phyloP scores from a whole-genome alignment of 2,888 invertebrate species.

The Ctenicera cuprea region DNA sequence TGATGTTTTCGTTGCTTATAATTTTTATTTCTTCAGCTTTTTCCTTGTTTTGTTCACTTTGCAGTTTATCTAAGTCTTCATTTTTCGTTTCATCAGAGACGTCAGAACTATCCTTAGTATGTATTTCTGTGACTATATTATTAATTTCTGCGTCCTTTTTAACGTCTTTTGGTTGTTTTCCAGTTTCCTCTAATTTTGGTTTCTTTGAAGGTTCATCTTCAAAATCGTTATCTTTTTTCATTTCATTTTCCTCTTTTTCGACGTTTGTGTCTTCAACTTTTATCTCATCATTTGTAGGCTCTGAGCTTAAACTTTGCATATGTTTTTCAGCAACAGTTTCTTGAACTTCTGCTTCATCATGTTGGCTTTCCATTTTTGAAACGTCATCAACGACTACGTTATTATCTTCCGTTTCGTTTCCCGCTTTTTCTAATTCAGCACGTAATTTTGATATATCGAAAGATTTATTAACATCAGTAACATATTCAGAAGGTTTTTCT shows the following conservation, averaged over 20 bases:
- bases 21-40: neutral
- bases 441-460: conserved; percentile 19
- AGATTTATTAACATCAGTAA: neutral
- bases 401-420: neutral
- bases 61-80: neutral
- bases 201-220: neutral
- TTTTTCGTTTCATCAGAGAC: neutral
- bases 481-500: neutral
- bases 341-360: conserved; percentile 5
- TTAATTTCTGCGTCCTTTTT: too few species aligned
- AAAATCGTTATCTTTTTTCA: neutral
- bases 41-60: neutral
- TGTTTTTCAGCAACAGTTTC: neutral
- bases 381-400: neutral
- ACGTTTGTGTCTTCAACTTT: too few species aligned
- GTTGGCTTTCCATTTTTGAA: neutral
- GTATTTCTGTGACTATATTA: too few species aligned
- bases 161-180: too few species aligned
- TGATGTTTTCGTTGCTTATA: too few species aligned
- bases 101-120: neutral
- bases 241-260: neutral
- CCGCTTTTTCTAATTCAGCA: conserved; percentile 37
- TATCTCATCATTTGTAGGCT: too few species aligned
- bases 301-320: too few species aligned
- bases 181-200: neutral